Conservation (phyloP, 2,888 invertebrate genomes). For the Muscina levida region DNA sequence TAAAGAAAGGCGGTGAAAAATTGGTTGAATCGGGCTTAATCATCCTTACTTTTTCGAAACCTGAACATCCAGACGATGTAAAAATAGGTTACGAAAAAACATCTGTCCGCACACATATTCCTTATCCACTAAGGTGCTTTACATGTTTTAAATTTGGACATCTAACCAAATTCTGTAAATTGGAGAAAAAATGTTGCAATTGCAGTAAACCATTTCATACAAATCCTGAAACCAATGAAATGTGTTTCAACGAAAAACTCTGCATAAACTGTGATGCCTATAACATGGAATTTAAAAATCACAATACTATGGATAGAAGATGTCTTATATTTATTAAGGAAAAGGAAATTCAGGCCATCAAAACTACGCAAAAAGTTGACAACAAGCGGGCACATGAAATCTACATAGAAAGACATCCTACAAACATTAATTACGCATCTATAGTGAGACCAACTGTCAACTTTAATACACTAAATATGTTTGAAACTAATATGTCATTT, state of each 20-base stretch:
- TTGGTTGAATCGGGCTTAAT: conserved; percentile 45
- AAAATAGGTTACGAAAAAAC: conserved; percentile 35
- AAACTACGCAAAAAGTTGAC: conserved; percentile 28
- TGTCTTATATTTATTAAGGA: conserved; percentile 41
- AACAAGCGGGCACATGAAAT: conserved; percentile 5
- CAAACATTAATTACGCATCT: not conserved
- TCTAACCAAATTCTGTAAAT: not conserved
- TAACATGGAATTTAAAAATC: not conserved
- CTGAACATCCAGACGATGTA: conserved; percentile 12
- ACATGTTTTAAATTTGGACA: conserved; percentile 9
- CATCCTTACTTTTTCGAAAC: conserved; percentile 33
- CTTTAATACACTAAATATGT: not conserved
- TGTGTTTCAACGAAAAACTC: not conserved
- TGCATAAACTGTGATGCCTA: conserved; percentile 18
- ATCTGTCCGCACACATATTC: conserved; percentile 19
- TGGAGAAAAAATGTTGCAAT: not conserved
- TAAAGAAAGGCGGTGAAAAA: conserved; percentile 13
- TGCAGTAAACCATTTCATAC: conserved; percentile 16
- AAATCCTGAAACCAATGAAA: conserved; percentile 13
- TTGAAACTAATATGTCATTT: conserved; percentile 39
- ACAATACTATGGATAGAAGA: conserved; percentile 10
- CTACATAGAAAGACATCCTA: conserved; percentile 28
- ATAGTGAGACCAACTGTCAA: not conserved
- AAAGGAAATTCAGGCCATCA: conserved; percentile 40
- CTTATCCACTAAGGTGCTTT: not conserved